Conservation (phyloP, 2,888 invertebrate genomes). For the Meliscaeva auricollis region DNA sequence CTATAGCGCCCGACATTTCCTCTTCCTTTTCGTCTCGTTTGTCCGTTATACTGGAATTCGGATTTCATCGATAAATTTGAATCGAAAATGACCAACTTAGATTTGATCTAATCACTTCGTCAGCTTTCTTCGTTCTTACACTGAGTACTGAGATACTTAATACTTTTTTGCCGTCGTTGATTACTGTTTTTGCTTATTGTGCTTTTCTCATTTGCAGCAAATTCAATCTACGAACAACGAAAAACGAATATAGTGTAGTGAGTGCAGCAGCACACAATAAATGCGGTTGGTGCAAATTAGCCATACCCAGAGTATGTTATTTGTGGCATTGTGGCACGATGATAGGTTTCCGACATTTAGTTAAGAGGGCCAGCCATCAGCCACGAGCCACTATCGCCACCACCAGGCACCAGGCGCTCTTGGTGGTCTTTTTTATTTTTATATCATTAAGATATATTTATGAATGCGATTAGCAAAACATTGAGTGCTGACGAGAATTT, state of each 20-base stretch:
- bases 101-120: constrained; percentile 75
- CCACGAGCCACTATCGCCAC: background rate
- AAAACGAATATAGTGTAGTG: background rate
- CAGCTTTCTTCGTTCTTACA: constrained; percentile 58
- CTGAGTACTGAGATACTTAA: constrained; percentile 41
- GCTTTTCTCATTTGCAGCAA: constrained; percentile 43
- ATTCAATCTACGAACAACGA: background rate
- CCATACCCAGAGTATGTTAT: constrained; percentile 33
- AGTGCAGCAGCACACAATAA: constrained; percentile 23
- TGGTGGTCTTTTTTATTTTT: constrained; percentile 40
- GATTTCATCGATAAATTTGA: constrained; percentile 74
- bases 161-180: constrained; percentile 57
- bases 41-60: constrained; percentile 40
- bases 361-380: constrained; percentile 30
- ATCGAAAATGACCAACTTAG: constrained; percentile 71
- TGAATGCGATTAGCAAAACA: constrained; percentile 13
- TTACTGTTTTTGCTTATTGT: constrained; percentile 63
- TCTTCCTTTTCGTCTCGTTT: background rate
- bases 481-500: constrained; percentile 23
- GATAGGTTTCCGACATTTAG: constrained; percentile 41
- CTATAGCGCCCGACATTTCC: constrained; percentile 16
- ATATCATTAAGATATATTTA: constrained; percentile 23
- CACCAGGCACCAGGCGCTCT: background rate
- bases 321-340: constrained; percentile 31
- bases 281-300: constrained; percentile 10